Conservation (phyloP, 2,888 invertebrate genomes). For the Epiperipatus broadwayi region DNA sequence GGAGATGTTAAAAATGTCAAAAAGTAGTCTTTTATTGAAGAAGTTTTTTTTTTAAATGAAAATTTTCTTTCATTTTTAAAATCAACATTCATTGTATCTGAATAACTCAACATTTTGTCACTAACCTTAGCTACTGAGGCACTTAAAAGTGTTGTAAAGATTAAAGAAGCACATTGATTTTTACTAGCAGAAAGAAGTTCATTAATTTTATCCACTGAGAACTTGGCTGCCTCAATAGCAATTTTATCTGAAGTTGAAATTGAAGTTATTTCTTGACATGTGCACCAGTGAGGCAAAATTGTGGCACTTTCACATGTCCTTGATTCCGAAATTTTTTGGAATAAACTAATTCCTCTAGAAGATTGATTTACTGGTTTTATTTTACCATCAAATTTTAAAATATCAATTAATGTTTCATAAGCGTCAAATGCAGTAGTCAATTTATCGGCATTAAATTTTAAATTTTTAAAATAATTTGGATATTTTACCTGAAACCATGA, state of each 20-base stretch:
- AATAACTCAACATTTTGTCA: too few relatives aligned
- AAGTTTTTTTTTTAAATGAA: too few relatives aligned
- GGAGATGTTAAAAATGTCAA: conserved; percentile 37
- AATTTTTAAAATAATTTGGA: conserved; percentile 41
- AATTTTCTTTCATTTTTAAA: too few relatives aligned
- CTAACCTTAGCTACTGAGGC: too few relatives aligned
- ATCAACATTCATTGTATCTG: too few relatives aligned
- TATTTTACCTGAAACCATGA: conserved; percentile 45
- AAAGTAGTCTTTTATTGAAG: conserved; percentile 45
- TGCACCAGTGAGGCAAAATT: conserved; percentile 69
- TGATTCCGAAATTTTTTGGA: conserved; percentile 45
- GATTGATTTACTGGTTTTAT: too few relatives aligned
- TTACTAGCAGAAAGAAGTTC: too few relatives aligned
- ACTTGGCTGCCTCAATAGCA: too few relatives aligned
- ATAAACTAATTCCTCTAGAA: conserved; percentile 52
- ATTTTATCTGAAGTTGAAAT: too few relatives aligned
- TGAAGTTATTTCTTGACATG: conserved; percentile 45
- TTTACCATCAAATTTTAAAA: conserved; percentile 34
- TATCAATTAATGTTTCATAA: conserved; percentile 52
- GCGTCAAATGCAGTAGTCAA: conserved; percentile 70
- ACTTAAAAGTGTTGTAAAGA: too few relatives aligned
- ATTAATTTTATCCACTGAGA: too few relatives aligned
- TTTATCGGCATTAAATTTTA: conserved; percentile 43
- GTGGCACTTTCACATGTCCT: conserved; percentile 56
- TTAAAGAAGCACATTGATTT: too few relatives aligned